Conservation (phyloP, 1,140 invertebrate genomes). For the Micrasema longulum region DNA sequence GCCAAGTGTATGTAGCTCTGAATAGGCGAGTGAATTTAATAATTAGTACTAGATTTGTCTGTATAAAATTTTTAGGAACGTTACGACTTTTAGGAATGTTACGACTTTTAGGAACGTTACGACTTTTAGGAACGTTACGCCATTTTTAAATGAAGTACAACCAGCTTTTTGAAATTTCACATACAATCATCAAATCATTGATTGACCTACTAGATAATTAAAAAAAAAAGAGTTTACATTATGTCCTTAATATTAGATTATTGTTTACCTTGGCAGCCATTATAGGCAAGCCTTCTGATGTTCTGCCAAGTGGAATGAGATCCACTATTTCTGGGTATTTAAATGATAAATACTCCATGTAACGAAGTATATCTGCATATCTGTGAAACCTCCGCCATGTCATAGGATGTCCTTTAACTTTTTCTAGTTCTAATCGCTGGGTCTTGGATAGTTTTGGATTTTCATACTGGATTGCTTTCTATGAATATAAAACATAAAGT, state of each 20-base stretch:
- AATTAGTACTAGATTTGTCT: no score
- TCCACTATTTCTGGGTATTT: slow-evolving; percentile 74
- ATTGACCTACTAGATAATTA: no score
- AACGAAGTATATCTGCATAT: slow-evolving; percentile 74
- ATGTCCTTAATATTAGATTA: neutral
- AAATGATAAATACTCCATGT: slow-evolving; percentile 75
- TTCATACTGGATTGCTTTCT: slow-evolving; percentile 76
- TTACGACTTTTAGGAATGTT: no score
- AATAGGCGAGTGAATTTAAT: no score
- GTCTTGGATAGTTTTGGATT: slow-evolving; percentile 73
- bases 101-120: no score
- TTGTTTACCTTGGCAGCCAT: slow-evolving; percentile 72
- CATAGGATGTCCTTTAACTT: slow-evolving; percentile 72
- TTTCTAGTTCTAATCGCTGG: slow-evolving; percentile 69
- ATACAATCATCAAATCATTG: no score
- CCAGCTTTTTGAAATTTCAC: no score
- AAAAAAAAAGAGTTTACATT: neutral
- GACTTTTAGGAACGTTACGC: no score
- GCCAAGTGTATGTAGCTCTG: no score
- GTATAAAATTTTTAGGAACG: no score
- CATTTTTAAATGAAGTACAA: no score
- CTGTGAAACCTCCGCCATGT: slow-evolving; percentile 80
- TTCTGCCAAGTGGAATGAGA: slow-evolving; percentile 76
- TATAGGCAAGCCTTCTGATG: slow-evolving; percentile 78
- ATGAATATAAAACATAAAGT: no score